Base-by-base conservation (phyloP, 2,797 vertebrate species). In the Esox masquinongy region DNA sequence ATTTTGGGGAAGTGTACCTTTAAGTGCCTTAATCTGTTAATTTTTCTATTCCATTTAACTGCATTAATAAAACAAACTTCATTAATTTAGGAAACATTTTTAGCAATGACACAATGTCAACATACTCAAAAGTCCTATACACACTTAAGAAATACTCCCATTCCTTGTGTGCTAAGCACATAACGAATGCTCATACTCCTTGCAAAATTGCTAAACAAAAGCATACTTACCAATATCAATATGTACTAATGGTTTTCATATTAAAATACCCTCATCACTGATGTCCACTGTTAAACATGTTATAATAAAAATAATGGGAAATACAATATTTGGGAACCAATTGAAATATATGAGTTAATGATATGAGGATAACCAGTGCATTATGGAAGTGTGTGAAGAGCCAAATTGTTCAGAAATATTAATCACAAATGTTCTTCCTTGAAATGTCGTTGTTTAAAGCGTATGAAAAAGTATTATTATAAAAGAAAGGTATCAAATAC, bases 271-370 rank as follows among this genome's bases (percentile, higher is more conserved):
- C 26, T 70, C 15, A 31, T 50, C 47, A 50, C 69, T 17, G 24
- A 51, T 50, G 47, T 5, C 24, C 84, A 72, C 71, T 83, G 80
- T 2, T 17, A 2, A n/a, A 61, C 50, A 83, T 70, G 68, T 75
- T 77, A 74, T 73, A 84, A 63, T 56, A 68, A 88, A 85, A 81
- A 79, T 81, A 73, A 83, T 71, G 53, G 73, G 80, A 82, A 79
- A 63, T 84, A 85, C 76, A 85, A 75, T 88, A 88, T 84, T 75
- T 89, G 70, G 81, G 83, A 85, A 83, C 84, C 79, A 89, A 88
- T 91, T 91, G 86, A 92, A 85, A 88, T 90, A 87, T 89, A 88
- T 91, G 82, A 86, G 86, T 90, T 85, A 84, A 70, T 43, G 43
- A 49, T 16, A 89, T 83, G 76, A 79, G 56, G 72, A 79, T 71